Conservation (phyloP, 2,888 invertebrate genomes). For the Neoaliturus tenellus region DNA sequence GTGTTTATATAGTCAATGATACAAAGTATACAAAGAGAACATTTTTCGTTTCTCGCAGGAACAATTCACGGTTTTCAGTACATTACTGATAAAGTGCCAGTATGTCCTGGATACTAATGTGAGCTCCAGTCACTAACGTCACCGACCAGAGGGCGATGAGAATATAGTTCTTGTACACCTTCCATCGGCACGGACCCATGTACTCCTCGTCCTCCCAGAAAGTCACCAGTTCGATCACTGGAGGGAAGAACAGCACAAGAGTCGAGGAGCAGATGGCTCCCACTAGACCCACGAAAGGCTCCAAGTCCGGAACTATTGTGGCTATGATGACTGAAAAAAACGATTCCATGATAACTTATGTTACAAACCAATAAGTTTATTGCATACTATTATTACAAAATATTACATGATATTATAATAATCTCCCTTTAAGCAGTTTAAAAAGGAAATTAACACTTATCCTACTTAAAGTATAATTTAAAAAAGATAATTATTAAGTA, state of each 20-base stretch:
- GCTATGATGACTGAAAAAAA: conserved; percentile 82
- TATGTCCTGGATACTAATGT: neutral
- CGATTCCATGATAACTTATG: too few relatives aligned
- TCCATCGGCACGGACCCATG: conserved; percentile 33
- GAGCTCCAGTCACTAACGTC: conserved; percentile 7
- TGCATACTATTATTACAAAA: too few relatives aligned
- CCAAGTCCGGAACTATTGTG: conserved; percentile 86
- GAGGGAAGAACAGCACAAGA: conserved; percentile 84
- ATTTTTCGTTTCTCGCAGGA: neutral
- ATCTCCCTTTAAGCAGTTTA: too few relatives aligned
- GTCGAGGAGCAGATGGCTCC: conserved; percentile 84
- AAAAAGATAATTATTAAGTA: too few relatives aligned
- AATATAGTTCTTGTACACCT: conserved; percentile 22
- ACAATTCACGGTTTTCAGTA: neutral
- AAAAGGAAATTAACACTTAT: too few relatives aligned
- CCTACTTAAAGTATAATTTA: too few relatives aligned
- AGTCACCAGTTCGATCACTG: conserved; percentile 80
- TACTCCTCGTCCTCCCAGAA: conserved; percentile 59
- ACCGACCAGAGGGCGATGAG: neutral
- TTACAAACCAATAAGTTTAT: too few relatives aligned
- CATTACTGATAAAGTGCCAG: neutral
- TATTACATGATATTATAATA: too few relatives aligned
- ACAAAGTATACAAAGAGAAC: too few relatives aligned
- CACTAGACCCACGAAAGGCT: conserved; percentile 91
- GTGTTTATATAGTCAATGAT: too few relatives aligned